phyloP scores from a whole-genome alignment of 2,888 invertebrate species.

The Sthenelais limicola region DNA sequence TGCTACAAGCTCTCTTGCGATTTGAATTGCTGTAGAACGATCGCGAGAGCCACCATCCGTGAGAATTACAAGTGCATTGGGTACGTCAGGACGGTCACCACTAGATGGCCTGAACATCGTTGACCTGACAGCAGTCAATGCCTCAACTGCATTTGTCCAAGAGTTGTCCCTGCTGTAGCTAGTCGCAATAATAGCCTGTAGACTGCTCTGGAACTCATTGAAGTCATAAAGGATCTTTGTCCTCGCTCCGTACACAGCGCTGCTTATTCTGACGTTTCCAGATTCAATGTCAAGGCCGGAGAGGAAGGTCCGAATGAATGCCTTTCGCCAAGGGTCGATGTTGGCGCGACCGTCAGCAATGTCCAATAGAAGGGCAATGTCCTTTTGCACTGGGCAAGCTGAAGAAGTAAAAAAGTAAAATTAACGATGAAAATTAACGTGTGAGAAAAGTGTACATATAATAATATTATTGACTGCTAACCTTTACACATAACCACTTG shows the following conservation, averaged over 20 bases:
- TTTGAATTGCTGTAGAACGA: not conserved
- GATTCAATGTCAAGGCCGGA: conserved; percentile 30
- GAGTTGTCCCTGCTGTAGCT: conserved; percentile 17
- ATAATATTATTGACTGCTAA: no score
- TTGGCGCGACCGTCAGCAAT: conserved; percentile 36
- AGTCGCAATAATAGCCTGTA: conserved; percentile 38
- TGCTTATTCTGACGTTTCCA: conserved; percentile 31
- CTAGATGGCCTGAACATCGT: not conserved
- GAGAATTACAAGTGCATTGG: conserved; percentile 2
- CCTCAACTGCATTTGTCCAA: conserved; percentile 4
- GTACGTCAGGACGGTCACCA: conserved; percentile 3
- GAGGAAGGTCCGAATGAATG: conserved; percentile 39
- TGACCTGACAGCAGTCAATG: not conserved
- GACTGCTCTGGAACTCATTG: conserved; percentile 21
- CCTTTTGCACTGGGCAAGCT: conserved; percentile 40
- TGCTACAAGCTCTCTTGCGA: not conserved
- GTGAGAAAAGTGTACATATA: no score
- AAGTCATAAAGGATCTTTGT: conserved; percentile 36
- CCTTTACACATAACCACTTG: no score
- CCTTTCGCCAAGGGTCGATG: conserved; percentile 25
- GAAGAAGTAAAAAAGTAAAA: no score
- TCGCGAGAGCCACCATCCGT: conserved; percentile 15
- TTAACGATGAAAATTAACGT: no score
- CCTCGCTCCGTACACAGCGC: conserved; percentile 33
- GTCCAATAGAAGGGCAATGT: conserved; percentile 47